A percentile compares a stretch with the other conserved stretches of the same genome.
These are phyloP conservation scores for Tachyglossus aculeatus DNA, from an alignment of 2,797 vertebrate genomes.

Conservation along the genomic window DNA sequence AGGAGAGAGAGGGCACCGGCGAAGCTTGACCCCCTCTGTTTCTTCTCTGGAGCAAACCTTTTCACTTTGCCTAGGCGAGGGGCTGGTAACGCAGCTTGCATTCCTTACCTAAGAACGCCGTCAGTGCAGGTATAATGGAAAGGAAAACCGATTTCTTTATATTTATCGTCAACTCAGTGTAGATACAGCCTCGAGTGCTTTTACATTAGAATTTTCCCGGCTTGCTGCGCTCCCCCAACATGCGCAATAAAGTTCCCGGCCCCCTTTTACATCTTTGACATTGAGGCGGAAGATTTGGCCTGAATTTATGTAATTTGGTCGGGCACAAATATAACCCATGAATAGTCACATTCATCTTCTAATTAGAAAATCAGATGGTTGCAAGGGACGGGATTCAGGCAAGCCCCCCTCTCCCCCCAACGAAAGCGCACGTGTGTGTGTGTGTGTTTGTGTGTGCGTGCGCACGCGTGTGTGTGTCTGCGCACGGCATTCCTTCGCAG, in stretches of 20 bases:
- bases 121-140: conserved; percentile 9
- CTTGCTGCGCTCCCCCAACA: conserved; percentile 42
- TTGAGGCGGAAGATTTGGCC: conserved; percentile 65
- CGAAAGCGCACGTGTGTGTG: conserved; percentile 32
- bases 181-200: neutral
- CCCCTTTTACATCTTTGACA: conserved; percentile 59
- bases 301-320: conserved; percentile 67
- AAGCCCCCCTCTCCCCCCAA: conserved; percentile 12
- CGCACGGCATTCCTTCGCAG: neutral
- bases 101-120: conserved; percentile 23
- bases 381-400: conserved; percentile 46
- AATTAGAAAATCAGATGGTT: conserved; percentile 63
- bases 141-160: conserved; percentile 15
- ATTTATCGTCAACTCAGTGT: conserved; percentile 15
- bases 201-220: conserved; percentile 25
- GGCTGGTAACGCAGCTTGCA: conserved; percentile 4
- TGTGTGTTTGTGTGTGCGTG: too few relatives aligned
- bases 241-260: conserved; percentile 43
- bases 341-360: conserved; percentile 60
- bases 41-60: conserved; percentile 1
- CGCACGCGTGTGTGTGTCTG: neutral
- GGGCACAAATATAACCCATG: conserved; percentile 54
- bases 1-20: neutral
- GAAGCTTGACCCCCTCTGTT: conserved; percentile 26
- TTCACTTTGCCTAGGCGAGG: conserved; percentile 23